phyloP scores from a whole-genome alignment of 1,140 invertebrate genomes.

The Eupeodes corollae region DNA sequence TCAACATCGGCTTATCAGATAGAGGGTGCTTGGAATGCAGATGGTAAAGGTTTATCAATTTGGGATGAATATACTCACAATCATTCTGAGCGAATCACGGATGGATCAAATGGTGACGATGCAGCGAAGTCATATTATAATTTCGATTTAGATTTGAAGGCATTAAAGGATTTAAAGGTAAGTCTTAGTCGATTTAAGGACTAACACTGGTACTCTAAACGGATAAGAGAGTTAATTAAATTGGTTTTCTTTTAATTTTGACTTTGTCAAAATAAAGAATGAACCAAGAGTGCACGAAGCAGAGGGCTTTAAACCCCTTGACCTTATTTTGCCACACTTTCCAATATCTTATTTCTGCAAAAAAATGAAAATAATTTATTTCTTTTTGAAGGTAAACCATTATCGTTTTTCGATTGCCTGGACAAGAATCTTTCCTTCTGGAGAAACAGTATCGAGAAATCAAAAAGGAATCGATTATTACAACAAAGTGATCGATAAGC shows the following conservation, averaged over 20 bases:
- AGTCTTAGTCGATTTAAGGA: too few species aligned
- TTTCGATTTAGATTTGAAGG: slow-evolving; percentile 40
- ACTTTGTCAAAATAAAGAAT: too few species aligned
- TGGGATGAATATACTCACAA: slow-evolving; percentile 42
- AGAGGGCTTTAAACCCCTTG: too few species aligned
- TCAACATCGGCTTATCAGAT: slow-evolving; percentile 46
- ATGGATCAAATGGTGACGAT: slow-evolving; percentile 38
- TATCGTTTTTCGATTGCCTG: slow-evolving; percentile 46
- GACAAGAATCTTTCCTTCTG: slow-evolving; percentile 45
- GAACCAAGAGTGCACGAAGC: too few species aligned
- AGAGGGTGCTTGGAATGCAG: slow-evolving; percentile 49
- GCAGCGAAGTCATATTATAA: slow-evolving; percentile 44
- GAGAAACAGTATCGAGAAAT: slow-evolving; percentile 43
- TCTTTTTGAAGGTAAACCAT: slow-evolving; percentile 9
- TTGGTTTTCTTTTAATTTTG: too few species aligned
- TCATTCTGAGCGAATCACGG: slow-evolving; percentile 37
- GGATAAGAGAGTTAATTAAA: too few species aligned
- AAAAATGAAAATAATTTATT: too few species aligned
- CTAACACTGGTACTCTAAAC: too few species aligned
- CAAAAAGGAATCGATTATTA: slow-evolving; percentile 50
- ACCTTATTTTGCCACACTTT: too few species aligned
- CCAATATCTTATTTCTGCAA: too few species aligned
- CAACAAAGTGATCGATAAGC: slow-evolving; percentile 47
- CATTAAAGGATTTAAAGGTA: slow-evolving; percentile 35
- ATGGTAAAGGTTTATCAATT: slow-evolving; percentile 45